Percentiles rank a stretch among this genome's conserved stretches.
phyloP scores from a whole-genome alignment of 2,797 vertebrate genomes.

The Myiothlypis chrysogaster region DNA sequence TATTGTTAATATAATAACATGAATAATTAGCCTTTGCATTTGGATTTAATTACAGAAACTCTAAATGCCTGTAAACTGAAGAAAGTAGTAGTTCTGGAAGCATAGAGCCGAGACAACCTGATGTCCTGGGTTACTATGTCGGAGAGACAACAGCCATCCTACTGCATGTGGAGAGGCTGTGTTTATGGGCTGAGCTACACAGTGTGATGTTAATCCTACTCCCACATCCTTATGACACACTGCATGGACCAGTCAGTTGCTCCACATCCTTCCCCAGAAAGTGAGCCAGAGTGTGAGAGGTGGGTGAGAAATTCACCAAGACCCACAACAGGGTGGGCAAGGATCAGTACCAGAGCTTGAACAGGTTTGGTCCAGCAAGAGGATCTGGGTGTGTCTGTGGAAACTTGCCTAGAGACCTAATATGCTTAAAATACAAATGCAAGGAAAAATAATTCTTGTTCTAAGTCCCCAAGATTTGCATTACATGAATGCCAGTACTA shows the following conservation, averaged over 20 bases:
- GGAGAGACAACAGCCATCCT: not conserved
- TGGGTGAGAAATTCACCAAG: not conserved
- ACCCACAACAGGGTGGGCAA: not conserved
- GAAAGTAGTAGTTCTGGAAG: not conserved
- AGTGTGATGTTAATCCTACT: not conserved
- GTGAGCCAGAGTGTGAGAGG: not conserved
- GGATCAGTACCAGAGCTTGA: not conserved
- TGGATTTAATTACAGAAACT: not conserved
- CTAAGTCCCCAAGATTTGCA: not conserved
- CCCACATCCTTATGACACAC: fast-evolving
- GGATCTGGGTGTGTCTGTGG: not conserved
- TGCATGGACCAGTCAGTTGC: not conserved
- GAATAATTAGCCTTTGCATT: not conserved
- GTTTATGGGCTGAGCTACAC: not conserved
- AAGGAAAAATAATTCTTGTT: not conserved
- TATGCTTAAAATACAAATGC: not conserved
- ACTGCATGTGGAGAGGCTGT: not conserved
- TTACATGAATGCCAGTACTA: not conserved
- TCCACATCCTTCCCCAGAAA: not conserved
- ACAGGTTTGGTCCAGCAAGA: not conserved
- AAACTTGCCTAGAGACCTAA: not conserved
- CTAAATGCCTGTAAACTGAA: not conserved
- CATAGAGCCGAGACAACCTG: not conserved
- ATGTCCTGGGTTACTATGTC: not conserved
- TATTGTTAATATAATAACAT: not conserved